A percentile compares a stretch with the other conserved stretches of the same genome.
Evolutionary conservation across 2,888 invertebrate species (phyloP).

Genomic region (Aspidapion aeneum): DNA sequence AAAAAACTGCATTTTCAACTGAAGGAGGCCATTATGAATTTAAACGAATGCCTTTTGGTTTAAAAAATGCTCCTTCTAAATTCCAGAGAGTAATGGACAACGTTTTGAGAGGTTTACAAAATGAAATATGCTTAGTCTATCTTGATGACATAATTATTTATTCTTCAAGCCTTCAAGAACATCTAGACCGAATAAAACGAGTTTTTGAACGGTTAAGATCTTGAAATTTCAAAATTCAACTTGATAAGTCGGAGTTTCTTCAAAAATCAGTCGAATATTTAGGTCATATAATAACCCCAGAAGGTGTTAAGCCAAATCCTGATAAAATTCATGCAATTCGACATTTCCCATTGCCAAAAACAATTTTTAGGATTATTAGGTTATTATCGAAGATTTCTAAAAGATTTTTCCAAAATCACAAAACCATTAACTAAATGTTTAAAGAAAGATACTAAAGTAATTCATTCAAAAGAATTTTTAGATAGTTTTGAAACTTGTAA

Average conservation of each 20-base stretch:
- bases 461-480: constrained; percentile 7
- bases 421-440: constrained; percentile 15
- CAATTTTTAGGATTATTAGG: constrained; percentile 1
- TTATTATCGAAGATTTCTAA: background rate
- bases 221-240: constrained; percentile 23
- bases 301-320: constrained; percentile 19
- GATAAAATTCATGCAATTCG: constrained; percentile 16
- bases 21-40: constrained; percentile 8
- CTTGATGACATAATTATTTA: constrained; percentile 18
- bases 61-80: constrained; percentile 21
- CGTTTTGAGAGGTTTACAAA: constrained; percentile 19
- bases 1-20: background rate
- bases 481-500: constrained; percentile 3
- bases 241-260: constrained; percentile 22
- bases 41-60: constrained; percentile 18
- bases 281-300: constrained; percentile 19
- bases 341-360: constrained; percentile 14
- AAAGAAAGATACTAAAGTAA: constrained; percentile 9
- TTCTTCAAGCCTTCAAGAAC: constrained; percentile 16
- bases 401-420: constrained; percentile 17
- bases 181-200: constrained; percentile 9
- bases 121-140: constrained; percentile 15
- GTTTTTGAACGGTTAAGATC: constrained; percentile 10
- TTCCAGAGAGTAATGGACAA: constrained; percentile 22
- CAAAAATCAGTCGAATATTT: constrained; percentile 22